These are phyloP conservation scores for Aix galericulata DNA, from an alignment of 2,113 vertebrate genomes.

Conservation along the genomic window DNA sequence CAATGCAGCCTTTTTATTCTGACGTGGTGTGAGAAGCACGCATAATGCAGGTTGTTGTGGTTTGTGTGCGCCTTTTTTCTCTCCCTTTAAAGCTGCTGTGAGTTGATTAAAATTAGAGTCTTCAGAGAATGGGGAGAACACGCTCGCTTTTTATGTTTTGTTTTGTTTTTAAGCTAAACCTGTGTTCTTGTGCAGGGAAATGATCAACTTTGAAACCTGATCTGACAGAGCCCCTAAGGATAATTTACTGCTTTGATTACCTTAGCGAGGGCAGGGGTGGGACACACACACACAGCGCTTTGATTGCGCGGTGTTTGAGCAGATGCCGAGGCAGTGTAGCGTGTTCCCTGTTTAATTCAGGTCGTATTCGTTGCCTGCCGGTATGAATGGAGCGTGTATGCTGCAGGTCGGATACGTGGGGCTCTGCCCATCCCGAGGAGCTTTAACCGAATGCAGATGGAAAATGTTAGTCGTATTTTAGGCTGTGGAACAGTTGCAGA, in stretches of 20 bases:
- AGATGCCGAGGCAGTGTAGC: background rate
- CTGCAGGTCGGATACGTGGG: background rate
- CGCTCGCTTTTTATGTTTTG: background rate
- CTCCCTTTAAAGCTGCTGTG: background rate
- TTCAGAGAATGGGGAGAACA: background rate
- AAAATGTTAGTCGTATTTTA: background rate
- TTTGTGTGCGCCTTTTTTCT: background rate
- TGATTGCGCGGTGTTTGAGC: background rate
- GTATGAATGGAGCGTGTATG: background rate
- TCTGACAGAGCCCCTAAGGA: background rate
- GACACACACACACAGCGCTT: background rate
- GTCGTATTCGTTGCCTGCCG: background rate
- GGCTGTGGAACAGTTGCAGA: background rate
- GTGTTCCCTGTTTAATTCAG: background rate
- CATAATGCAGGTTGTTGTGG: rapidly evolving
- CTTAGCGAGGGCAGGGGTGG: background rate
- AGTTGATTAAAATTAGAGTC: background rate
- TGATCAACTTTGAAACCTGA: conserved; percentile 47
- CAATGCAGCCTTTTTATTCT: background rate
- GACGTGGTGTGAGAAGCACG: background rate
- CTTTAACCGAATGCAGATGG: background rate
- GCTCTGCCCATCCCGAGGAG: background rate
- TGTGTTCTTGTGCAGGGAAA: background rate
- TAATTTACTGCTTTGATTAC: conserved; percentile 15
- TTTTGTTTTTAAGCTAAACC: conserved; percentile 3